These are phyloP conservation scores for Pollachius pollachius DNA, from an alignment of 2,113 vertebrate genomes.

Conservation along the genomic window DNA sequence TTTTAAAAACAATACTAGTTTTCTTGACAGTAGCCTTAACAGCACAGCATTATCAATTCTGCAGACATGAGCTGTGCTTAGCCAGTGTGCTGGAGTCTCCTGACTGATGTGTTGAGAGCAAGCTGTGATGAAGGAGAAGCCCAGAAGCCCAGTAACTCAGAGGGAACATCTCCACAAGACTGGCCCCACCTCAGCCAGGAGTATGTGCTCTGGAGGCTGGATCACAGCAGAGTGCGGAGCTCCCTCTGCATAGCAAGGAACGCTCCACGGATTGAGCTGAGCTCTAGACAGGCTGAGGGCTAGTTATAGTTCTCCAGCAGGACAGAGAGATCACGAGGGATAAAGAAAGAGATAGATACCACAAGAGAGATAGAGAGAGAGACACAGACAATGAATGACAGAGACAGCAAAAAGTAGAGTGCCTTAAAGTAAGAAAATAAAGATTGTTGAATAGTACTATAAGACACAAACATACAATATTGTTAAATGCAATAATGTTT, in stretches of 20 bases:
- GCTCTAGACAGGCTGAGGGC: conserved; percentile 17
- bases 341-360: not conserved
- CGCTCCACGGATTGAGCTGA: conserved; percentile 24
- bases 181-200: conserved; percentile 27
- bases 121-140: conserved; percentile 6
- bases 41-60: conserved; percentile 6
- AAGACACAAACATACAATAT: conserved; percentile 15
- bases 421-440: not conserved
- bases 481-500: no score
- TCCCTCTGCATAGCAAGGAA: conserved; percentile 18
- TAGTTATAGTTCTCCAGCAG: not conserved
- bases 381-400: not conserved
- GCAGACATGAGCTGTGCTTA: conserved; percentile 17
- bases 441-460: conserved; percentile 1
- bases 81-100: conserved; percentile 24
- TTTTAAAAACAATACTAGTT: not conserved
- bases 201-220: conserved; percentile 41
- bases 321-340: not conserved
- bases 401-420: not conserved
- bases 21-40: conserved; percentile 17
- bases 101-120: conserved; percentile 27
- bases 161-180: conserved; percentile 31
- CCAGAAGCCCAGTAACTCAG: conserved; percentile 26
- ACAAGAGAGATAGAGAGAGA: not conserved
- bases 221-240: conserved; percentile 25